A percentile compares a stretch with the other conserved stretches of the same genome.
phyloP scores from a whole-genome alignment of 2,797 vertebrate species.

The Cossypha heuglini region DNA sequence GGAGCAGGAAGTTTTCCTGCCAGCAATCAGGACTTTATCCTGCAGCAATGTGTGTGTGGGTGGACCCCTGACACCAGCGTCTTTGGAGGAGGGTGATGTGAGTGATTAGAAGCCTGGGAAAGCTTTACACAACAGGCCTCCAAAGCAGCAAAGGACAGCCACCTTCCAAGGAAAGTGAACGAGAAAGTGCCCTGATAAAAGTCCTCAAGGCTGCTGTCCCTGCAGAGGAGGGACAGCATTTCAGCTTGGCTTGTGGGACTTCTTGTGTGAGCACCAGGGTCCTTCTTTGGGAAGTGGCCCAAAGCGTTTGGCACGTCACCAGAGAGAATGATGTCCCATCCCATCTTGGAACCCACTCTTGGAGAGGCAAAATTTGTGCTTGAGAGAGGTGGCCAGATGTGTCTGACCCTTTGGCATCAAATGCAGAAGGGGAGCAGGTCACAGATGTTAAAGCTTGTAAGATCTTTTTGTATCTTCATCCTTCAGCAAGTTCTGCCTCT shows the following conservation, averaged over 20 bases:
- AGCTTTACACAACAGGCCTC: background rate
- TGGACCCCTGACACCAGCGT: slow-evolving; percentile 45
- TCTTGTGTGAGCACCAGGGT: background rate
- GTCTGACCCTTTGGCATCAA: background rate
- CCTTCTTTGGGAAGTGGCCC: background rate
- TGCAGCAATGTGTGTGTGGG: slow-evolving; percentile 33
- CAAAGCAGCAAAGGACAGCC: background rate
- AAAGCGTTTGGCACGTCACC: background rate
- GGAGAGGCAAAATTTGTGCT: background rate
- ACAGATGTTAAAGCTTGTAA: background rate
- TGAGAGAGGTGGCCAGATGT: background rate
- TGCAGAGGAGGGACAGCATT: background rate
- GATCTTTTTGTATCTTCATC: background rate
- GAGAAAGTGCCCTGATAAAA: background rate
- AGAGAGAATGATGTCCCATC: background rate
- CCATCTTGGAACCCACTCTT: background rate
- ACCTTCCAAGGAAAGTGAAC: background rate
- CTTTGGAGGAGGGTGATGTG: background rate
- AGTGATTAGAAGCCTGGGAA: slow-evolving; percentile 57
- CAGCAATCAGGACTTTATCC: slow-evolving; percentile 6
- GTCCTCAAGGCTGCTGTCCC: rapidly evolving
- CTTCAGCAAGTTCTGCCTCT: background rate
- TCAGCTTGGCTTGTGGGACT: background rate
- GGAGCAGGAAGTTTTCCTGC: background rate
- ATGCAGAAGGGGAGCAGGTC: rapidly evolving